Evolutionary conservation across 2,113 vertebrate genomes (phyloP).

Genomic region (Saccopteryx bilineata): DNA sequence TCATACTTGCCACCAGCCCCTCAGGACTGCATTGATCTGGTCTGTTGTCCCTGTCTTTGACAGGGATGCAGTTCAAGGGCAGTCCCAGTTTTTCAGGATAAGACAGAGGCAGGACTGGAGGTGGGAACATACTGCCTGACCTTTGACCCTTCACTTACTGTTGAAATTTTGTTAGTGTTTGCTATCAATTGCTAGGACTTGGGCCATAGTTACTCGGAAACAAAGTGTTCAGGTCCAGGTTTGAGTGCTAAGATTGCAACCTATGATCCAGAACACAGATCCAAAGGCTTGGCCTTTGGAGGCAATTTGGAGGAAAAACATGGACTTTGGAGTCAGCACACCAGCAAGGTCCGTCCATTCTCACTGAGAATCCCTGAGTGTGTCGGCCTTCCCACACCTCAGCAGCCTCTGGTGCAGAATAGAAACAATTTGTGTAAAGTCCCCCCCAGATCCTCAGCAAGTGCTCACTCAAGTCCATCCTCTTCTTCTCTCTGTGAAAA

Average conservation of each 20-base stretch:
- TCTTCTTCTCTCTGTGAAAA: neutral
- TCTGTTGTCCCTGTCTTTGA: no score
- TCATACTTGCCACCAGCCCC: rapidly evolving
- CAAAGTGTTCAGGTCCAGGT: neutral
- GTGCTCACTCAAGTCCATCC: neutral
- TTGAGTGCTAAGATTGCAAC: neutral
- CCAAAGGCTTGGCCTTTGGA: neutral
- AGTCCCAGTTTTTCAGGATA: neutral
- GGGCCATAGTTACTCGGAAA: neutral
- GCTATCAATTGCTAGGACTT: neutral
- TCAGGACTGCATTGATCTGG: neutral
- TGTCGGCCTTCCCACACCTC: neutral
- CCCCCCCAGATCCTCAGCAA: neutral
- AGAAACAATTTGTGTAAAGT: no score
- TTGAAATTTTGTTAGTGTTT: neutral
- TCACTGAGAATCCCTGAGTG: no score
- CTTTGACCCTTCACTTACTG: neutral
- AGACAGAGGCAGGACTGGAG: neutral
- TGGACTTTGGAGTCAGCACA: no score
- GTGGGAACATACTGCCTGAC: neutral
- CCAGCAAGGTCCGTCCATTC: neutral
- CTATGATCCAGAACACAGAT: rapidly evolving
- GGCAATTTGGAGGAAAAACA: neutral
- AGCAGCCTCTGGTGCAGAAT: neutral
- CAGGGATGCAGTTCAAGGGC: no score